phyloP scores from a whole-genome alignment of 1,140 invertebrate genomes.

The Bombus huntii region DNA sequence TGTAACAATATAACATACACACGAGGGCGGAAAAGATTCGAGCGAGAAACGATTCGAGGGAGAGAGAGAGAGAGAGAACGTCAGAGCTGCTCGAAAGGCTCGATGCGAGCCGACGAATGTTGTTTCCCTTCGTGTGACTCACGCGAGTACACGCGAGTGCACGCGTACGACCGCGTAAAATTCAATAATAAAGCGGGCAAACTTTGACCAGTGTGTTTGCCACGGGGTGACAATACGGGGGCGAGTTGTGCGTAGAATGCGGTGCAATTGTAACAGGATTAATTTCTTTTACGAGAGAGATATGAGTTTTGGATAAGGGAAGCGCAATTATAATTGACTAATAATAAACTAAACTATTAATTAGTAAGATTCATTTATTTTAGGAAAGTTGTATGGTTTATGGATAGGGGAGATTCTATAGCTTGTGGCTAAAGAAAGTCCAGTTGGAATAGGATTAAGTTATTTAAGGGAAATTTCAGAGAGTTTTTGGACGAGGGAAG shows the following conservation, averaged over 20 bases:
- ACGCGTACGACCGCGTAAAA: conserved; percentile 4
- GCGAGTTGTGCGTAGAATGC: not conserved
- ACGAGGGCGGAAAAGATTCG: conserved; percentile 4
- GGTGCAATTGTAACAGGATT: not conserved
- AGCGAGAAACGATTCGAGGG: not conserved
- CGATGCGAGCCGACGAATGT: not conserved
- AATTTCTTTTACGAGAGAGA: not conserved
- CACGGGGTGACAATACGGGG: not conserved
- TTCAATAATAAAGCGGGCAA: conserved; percentile 23
- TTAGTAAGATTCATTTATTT: not conserved
- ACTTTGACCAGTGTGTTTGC: conserved; percentile 18
- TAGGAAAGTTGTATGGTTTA: too few species aligned
- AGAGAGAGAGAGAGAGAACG: not conserved
- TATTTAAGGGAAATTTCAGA: not conserved
- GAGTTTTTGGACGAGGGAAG: not conserved
- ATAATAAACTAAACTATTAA: too few species aligned
- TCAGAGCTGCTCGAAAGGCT: not conserved
- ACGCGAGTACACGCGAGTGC: conserved; percentile 18
- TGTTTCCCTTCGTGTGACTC: conserved; percentile 33
- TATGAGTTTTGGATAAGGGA: not conserved
- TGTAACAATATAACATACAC: not conserved
- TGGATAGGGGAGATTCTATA: too few species aligned
- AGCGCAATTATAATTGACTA: not conserved
- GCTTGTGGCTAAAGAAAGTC: too few species aligned
- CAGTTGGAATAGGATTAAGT: not conserved